These are phyloP conservation scores for Onychostoma macrolepis DNA, from an alignment of 2,113 vertebrate genomes.

Conservation along the genomic window DNA sequence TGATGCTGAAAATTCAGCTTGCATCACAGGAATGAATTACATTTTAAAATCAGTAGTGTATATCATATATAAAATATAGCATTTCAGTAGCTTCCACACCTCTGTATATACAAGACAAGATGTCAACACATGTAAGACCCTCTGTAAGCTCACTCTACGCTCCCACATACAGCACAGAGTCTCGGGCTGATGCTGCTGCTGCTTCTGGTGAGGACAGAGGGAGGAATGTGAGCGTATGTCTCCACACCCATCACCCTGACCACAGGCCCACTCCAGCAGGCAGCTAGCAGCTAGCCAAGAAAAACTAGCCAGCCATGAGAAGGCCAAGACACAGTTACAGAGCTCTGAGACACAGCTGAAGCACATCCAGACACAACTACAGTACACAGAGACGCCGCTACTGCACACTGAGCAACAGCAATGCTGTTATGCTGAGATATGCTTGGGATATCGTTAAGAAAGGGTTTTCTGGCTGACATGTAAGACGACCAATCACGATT, in stretches of 20 bases:
- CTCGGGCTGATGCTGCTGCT: constrained; percentile 10
- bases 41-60: not conserved
- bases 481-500: not conserved
- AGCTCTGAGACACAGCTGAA: constrained; percentile 21
- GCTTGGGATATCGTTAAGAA: not conserved
- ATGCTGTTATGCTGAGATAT: not conserved
- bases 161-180: not conserved
- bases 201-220: constrained; percentile 50
- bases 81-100: not conserved
- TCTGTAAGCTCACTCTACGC: not conserved
- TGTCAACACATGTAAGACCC: not conserved
- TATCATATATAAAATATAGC: not conserved
- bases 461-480: not conserved
- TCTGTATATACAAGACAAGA: not conserved
- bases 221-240: constrained; percentile 70
- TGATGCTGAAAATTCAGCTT: not conserved
- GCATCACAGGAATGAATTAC: not conserved
- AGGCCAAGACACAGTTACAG: constrained; percentile 69
- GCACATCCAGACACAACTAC: constrained; percentile 64
- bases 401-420: not conserved
- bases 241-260: constrained; percentile 73
- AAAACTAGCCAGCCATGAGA: constrained; percentile 69
- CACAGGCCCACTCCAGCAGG: constrained; percentile 70
- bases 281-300: constrained; percentile 71
- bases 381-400: not conserved